Evolutionary conservation across 2,888 invertebrate genomes (phyloP), one percentile per base, ranked within the genome.

Genomic region (Ophonus ardosiacus): DNA sequence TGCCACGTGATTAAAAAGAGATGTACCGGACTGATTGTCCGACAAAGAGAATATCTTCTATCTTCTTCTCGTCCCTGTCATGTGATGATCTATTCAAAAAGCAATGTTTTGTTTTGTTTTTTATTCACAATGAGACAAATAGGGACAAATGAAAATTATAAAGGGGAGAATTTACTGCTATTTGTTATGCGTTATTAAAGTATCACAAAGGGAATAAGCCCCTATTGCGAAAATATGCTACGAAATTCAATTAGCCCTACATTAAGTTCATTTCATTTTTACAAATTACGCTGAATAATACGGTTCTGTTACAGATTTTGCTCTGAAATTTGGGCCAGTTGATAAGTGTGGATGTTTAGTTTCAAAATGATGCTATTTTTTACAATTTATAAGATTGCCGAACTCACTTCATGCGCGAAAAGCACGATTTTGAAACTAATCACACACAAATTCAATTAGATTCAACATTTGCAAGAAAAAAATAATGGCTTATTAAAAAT

Each of bases 1-100:
- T 84, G 65, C 63, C 21, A 59, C 80, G 85, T 85, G 85, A 85
- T 85, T 80, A 85, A 85, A 85, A 85, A 85, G 80, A 85, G 85
- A 85, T 85, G 85, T 31, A 85, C 38, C 59, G 5, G 8, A 7
- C 61, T 80, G 85, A 85, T 85, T 85, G 85, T 65, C 13, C 18
- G 61, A 80, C 80, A 80, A 80, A 59, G 80, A 31, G 18, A 61
- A 24, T 40, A 59, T 80, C 59, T 61, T 31, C 17, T 61, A 80
- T 61, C 59, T 18, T 38, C 61, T 17, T 80, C n/a, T 61, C 31
- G 56, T 17, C 7, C 24, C 74, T 43, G 56, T 17, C 56, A 56
- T 43, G 63, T 81, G 81, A 83, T 83, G 83, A 83, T 83, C 40
- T 83, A 83, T 83, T 74, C 74, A 83, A 74, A 83, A 74, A 43